These are phyloP conservation scores for Lasius platythorax DNA, from an alignment of 2,888 invertebrate genomes.

Conservation along the genomic window DNA sequence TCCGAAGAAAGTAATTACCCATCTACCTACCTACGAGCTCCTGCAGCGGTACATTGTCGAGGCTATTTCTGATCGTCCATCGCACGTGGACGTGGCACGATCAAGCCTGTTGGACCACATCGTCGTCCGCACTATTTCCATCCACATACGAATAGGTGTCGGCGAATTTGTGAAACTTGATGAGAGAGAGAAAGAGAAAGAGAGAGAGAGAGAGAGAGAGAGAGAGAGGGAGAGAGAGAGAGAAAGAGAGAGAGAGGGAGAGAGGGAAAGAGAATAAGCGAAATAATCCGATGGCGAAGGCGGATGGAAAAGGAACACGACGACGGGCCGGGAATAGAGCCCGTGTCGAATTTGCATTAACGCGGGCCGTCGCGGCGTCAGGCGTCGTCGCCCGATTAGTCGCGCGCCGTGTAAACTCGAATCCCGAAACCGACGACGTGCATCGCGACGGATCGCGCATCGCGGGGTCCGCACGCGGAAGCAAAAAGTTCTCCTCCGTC, in stretches of 20 bases:
- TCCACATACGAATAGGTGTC: conserved; percentile 24
- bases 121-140: conserved; percentile 43
- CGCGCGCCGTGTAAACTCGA: conserved; percentile 74
- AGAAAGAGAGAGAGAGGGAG: background rate
- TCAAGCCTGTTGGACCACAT: conserved; percentile 36
- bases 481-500: conserved; percentile 22
- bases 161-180: conserved; percentile 44
- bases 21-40: conserved; percentile 7
- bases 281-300: conserved; percentile 42
- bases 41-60: conserved; percentile 15
- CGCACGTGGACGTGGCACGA: conserved; percentile 25
- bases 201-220: background rate
- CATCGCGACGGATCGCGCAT: conserved; percentile 33
- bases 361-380: conserved; percentile 80
- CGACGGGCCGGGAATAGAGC: conserved; percentile 79
- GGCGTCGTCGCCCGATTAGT: conserved; percentile 84
- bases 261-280: background rate
- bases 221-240: background rate
- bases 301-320: conserved; percentile 60
- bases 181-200: background rate
- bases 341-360: conserved; percentile 82
- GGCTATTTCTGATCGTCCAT: conserved; percentile 45
- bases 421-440: conserved; percentile 61
- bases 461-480: conserved; percentile 33
- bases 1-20: conserved; percentile 29